phyloP scores from a whole-genome alignment of 2,113 vertebrate genomes.

The Edolisoma coerulescens region DNA sequence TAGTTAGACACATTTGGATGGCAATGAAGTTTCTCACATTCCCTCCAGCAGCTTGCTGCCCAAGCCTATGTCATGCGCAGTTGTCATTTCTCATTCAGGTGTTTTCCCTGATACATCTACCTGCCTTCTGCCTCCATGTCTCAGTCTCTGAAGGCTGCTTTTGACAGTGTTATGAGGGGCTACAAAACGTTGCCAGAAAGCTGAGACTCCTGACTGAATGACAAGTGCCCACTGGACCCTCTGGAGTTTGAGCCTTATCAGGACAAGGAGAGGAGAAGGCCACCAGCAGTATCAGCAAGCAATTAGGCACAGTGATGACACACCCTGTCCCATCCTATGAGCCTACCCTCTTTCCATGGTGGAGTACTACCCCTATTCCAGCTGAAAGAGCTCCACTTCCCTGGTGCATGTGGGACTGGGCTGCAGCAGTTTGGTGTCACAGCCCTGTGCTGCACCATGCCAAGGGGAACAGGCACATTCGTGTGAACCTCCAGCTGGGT shows the following conservation, averaged over 20 bases:
- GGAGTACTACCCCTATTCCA: background rate
- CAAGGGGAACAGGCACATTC: accelerated
- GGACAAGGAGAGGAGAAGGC: background rate
- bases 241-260: background rate
- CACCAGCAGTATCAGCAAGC: background rate
- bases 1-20: background rate
- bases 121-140: background rate
- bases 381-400: background rate
- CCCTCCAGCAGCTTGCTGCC: background rate
- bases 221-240: background rate
- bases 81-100: background rate
- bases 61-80: accelerated
- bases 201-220: background rate
- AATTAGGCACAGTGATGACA: accelerated
- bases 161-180: background rate
- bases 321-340: background rate
- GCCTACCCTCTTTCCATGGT: background rate
- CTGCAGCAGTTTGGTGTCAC: background rate
- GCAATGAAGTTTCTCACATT: background rate
- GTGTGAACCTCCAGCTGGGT: background rate
- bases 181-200: background rate
- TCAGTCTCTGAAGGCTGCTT: background rate
- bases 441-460: accelerated
- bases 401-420: accelerated
- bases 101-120: background rate